These are phyloP conservation scores for Lasioglossum albipes DNA, from an alignment of 1,140 invertebrate genomes.

Conservation along the genomic window DNA sequence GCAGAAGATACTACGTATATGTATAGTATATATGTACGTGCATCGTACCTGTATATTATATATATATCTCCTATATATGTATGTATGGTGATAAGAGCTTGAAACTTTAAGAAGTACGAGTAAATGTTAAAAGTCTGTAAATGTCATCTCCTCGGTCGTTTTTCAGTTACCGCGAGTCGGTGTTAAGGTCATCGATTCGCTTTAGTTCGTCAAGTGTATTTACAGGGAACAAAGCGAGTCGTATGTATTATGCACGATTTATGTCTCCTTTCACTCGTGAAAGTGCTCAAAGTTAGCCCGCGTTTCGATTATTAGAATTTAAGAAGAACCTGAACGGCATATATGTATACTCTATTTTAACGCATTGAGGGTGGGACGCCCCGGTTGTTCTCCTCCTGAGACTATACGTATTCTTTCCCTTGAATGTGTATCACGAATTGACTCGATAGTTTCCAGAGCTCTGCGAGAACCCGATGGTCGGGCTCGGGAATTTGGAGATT, in stretches of 20 bases:
- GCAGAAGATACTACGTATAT: constrained; percentile 28
- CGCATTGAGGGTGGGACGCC: constrained; percentile 9
- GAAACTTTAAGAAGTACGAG: constrained; percentile 24
- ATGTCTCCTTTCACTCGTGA: constrained; percentile 47
- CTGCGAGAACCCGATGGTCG: too few relatives aligned
- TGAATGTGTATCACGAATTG: too few relatives aligned
- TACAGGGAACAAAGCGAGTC: constrained; percentile 32
- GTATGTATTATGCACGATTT: constrained; percentile 43
- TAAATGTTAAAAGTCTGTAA: constrained; percentile 56
- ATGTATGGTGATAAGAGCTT: constrained; percentile 40
- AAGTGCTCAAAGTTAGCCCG: constrained; percentile 29
- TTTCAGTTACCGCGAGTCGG: constrained; percentile 29
- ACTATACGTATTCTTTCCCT: background rate
- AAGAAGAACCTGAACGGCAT: background rate
- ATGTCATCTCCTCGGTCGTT: constrained; percentile 33
- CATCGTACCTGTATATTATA: background rate
- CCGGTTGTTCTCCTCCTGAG: background rate
- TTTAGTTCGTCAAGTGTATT: constrained; percentile 34
- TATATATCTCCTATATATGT: background rate
- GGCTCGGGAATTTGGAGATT: too few relatives aligned
- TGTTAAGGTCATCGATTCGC: constrained; percentile 17
- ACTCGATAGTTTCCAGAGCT: background rate
- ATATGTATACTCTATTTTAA: constrained; percentile 10
- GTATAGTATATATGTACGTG: too few relatives aligned
- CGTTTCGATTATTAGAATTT: constrained; percentile 16